These are phyloP conservation scores for Numenius arquata DNA, from an alignment of 2,113 vertebrate species.

Conservation along the genomic window DNA sequence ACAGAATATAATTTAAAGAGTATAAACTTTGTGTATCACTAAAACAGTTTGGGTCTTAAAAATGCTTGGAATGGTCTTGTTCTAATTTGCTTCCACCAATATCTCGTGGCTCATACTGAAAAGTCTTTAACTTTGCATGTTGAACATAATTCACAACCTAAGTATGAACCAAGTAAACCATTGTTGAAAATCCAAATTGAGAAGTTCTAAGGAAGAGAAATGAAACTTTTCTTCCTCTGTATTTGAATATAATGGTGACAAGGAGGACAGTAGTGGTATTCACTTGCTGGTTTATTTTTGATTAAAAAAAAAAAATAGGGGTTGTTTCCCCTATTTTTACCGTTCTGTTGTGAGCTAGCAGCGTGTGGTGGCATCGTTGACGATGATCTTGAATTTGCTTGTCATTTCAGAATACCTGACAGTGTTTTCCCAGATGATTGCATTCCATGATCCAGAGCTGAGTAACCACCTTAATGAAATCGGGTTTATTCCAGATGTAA, in stretches of 20 bases:
- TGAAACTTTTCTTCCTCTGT: background rate
- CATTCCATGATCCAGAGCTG: slow-evolving; percentile 97
- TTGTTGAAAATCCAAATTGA: background rate
- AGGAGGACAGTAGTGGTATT: background rate
- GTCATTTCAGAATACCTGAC: slow-evolving; percentile 92
- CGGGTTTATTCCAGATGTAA: slow-evolving; percentile 98
- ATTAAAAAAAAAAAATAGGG: background rate
- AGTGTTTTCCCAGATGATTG: slow-evolving; percentile 98
- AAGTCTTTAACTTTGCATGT: background rate
- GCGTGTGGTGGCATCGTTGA: background rate
- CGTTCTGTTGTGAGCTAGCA: background rate
- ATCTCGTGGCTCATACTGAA: background rate
- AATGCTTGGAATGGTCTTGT: background rate
- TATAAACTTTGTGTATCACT: background rate
- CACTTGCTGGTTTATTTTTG: background rate
- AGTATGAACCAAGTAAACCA: background rate
- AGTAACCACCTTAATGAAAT: slow-evolving; percentile 99
- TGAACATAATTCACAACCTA: background rate
- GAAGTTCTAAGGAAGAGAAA: background rate
- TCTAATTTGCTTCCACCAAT: background rate
- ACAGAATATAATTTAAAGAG: background rate
- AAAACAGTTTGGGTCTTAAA: background rate
- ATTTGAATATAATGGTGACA: background rate
- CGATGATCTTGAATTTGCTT: background rate
- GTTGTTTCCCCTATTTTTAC: background rate